These are phyloP conservation scores for Gymnoscelis rufifasciata DNA, from an alignment of 2,888 invertebrate genomes.

Conservation along the genomic window DNA sequence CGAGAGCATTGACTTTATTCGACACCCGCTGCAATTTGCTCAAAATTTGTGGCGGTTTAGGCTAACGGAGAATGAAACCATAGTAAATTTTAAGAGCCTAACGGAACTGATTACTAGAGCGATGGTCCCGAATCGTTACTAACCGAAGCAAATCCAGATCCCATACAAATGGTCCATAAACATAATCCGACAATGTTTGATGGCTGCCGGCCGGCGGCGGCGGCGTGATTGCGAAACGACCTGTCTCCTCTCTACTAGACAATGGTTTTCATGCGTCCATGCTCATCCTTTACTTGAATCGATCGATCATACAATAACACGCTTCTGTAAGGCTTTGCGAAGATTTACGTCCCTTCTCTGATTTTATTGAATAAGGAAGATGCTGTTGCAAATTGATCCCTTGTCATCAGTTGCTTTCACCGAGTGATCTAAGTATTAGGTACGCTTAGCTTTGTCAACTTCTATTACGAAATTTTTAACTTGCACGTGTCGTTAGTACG, in stretches of 20 bases:
- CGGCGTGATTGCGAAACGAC: slow-evolving; percentile 50
- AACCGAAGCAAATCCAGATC: slow-evolving; percentile 68
- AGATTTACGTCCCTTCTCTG: slow-evolving; percentile 6
- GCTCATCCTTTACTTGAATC: slow-evolving; percentile 21
- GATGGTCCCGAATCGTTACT: slow-evolving; percentile 54
- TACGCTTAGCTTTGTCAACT: too few species aligned
- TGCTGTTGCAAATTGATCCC: neutral
- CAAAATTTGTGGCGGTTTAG: too few species aligned
- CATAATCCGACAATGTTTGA: slow-evolving; percentile 70
- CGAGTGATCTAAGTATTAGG: neutral
- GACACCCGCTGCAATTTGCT: slow-evolving; percentile 23
- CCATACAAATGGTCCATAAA: slow-evolving; percentile 71
- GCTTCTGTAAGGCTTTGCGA: slow-evolving; percentile 15
- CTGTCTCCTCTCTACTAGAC: slow-evolving; percentile 33
- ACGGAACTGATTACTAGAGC: slow-evolving; percentile 52
- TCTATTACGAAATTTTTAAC: too few species aligned
- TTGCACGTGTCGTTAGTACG: too few species aligned
- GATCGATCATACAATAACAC: slow-evolving; percentile 24
- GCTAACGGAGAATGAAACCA: slow-evolving; percentile 25
- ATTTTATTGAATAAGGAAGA: slow-evolving; percentile 6
- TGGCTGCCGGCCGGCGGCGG: slow-evolving; percentile 42
- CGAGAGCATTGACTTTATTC: slow-evolving; percentile 33
- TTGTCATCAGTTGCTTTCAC: neutral
- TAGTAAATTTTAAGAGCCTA: slow-evolving; percentile 51
- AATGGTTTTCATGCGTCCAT: slow-evolving; percentile 32